These are phyloP conservation scores for Drosophila meridiana DNA, from an alignment of 2,888 invertebrate species.

Conservation along the genomic window DNA sequence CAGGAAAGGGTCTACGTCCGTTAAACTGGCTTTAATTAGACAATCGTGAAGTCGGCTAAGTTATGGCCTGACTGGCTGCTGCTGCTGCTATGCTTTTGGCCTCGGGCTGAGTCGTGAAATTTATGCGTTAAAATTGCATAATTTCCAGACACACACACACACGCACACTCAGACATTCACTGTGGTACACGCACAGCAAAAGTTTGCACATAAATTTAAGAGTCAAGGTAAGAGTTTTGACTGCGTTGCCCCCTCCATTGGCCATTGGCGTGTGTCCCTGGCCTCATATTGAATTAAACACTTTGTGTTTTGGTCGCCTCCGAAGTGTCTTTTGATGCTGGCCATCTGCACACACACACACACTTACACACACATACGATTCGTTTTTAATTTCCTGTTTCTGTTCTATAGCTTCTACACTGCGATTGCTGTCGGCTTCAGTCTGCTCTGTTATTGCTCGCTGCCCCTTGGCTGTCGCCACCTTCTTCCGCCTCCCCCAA, in stretches of 20 bases:
- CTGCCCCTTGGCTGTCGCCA: conserved; percentile 6
- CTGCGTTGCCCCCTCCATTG: conserved; percentile 34
- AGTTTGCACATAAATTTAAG: conserved; percentile 74
- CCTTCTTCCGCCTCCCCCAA: conserved; percentile 24
- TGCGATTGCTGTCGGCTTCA: conserved; percentile 39
- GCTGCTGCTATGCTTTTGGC: conserved; percentile 7
- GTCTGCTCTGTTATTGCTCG: conserved; percentile 46
- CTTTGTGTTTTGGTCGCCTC: conserved; percentile 63
- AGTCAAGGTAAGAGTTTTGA: conserved; percentile 77
- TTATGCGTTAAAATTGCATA: conserved; percentile 79
- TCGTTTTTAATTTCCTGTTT: conserved; percentile 78
- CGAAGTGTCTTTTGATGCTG: conserved; percentile 43
- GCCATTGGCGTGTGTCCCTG: conserved; percentile 35
- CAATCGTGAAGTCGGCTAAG: conserved; percentile 63
- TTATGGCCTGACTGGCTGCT: conserved; percentile 44
- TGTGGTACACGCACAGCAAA: conserved; percentile 39
- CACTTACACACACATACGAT: conserved; percentile 40
- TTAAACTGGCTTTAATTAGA: conserved; percentile 72
- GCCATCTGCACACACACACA: conserved; percentile 31
- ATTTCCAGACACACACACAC: conserved; percentile 53
- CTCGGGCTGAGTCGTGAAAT: conserved; percentile 62
- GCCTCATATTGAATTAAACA: conserved; percentile 72
- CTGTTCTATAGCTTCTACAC: conserved; percentile 27
- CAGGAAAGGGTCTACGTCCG: conserved; percentile 58
- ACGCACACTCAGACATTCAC: conserved; percentile 9